A percentile compares a stretch with the other conserved stretches of the same genome.
phyloP scores from a whole-genome alignment of 2,888 invertebrate species.

The Lepidochrysops patricia region DNA sequence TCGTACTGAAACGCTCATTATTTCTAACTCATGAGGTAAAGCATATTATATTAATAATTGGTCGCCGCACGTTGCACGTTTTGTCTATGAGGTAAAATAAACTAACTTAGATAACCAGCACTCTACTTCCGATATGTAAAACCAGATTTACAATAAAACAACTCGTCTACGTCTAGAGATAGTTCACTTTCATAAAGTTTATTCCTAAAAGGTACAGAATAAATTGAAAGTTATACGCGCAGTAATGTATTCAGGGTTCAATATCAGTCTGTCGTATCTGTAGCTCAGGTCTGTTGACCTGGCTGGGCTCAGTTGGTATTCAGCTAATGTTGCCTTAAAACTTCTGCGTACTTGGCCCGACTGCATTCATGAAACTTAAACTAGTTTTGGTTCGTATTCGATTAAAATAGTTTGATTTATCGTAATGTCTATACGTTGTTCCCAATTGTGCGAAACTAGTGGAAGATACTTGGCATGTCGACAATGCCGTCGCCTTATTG shows the following conservation, averaged over 20 bases:
- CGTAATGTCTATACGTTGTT: neutral
- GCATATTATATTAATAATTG: no score
- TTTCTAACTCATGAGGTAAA: no score
- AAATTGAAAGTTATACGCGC: neutral
- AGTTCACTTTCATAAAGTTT: neutral
- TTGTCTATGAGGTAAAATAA: no score
- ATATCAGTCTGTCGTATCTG: slow-evolving; percentile 32
- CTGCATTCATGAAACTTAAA: slow-evolving; percentile 12
- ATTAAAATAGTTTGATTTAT: slow-evolving; percentile 9
- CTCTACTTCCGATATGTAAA: neutral
- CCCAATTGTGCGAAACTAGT: neutral
- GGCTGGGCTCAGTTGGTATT: slow-evolving; percentile 14
- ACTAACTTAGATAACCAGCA: no score
- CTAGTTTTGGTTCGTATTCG: slow-evolving; percentile 10
- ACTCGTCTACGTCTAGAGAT: neutral
- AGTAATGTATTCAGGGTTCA: slow-evolving; percentile 37
- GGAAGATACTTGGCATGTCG: neutral
- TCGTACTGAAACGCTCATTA: no score
- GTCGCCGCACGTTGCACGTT: no score
- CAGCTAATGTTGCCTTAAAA: slow-evolving; percentile 16
- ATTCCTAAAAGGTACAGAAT: slow-evolving; percentile 1
- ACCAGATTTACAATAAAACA: neutral
- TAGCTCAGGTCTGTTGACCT: slow-evolving; percentile 25
- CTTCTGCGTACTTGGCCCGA: slow-evolving; percentile 12
- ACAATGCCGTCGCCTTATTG: neutral